These are phyloP conservation scores for Muntiacus reevesi DNA, from an alignment of 2,113 vertebrate species.

Conservation along the genomic window DNA sequence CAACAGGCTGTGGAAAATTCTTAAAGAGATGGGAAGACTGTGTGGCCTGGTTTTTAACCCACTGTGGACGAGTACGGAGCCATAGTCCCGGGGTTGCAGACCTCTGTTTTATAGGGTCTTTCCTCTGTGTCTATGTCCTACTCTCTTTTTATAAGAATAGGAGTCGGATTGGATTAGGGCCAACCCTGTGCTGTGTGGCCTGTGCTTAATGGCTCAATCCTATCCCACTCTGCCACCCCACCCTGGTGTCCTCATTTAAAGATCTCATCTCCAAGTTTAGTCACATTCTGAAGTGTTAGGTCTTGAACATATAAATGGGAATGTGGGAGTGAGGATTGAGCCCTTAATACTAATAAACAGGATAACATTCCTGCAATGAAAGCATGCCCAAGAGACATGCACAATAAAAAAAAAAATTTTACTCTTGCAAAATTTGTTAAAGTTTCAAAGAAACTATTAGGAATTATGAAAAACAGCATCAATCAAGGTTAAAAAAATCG, in stretches of 20 bases:
- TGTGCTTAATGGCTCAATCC: not conserved
- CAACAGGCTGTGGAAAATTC: not conserved
- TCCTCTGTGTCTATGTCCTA: no score
- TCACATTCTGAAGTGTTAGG: not conserved
- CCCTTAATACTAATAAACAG: not conserved
- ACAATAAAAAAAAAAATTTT: no score
- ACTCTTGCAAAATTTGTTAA: not conserved
- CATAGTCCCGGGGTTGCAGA: not conserved
- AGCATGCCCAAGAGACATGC: not conserved
- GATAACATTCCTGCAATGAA: not conserved
- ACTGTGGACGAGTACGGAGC: not conserved
- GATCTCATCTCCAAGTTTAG: not conserved
- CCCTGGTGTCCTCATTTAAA: not conserved
- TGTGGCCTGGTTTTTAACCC: not conserved
- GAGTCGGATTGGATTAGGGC: not conserved
- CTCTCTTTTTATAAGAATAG: not conserved
- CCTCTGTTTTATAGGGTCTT: not conserved
- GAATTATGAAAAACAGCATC: not conserved
- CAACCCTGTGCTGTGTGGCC: not conserved
- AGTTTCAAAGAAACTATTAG: not conserved
- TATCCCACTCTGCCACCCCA: rapidly evolving
- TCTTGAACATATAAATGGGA: not conserved
- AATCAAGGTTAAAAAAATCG: not conserved
- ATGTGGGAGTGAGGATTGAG: no score
- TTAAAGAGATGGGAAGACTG: not conserved